These are phyloP conservation scores for Drosophila histrio DNA, from an alignment of 2,888 invertebrate genomes.

Conservation along the genomic window DNA sequence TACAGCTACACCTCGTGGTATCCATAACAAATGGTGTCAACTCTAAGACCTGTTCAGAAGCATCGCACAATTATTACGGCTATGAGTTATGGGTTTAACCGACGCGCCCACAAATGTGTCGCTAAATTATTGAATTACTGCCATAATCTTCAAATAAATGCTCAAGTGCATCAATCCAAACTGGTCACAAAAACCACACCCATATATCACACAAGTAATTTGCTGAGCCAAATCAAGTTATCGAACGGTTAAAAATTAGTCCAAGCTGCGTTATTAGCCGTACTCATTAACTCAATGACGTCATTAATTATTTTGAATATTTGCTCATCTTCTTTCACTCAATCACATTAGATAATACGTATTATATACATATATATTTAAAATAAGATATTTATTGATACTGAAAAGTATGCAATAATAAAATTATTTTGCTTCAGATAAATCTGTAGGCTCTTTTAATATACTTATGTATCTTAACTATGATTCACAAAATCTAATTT, in stretches of 20 bases:
- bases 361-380: too few species aligned
- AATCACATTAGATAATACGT: not conserved
- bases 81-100: conserved; percentile 24
- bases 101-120: conserved; percentile 30
- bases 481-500: too few species aligned
- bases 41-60: conserved; percentile 24
- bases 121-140: conserved; percentile 23
- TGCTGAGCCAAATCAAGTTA: conserved; percentile 22
- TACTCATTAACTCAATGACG: conserved; percentile 14
- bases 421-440: not conserved
- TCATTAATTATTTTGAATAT: not conserved
- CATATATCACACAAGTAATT: conserved; percentile 21
- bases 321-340: conserved; percentile 5
- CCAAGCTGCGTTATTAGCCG: conserved; percentile 1
- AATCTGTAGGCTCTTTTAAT: not conserved
- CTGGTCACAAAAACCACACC: conserved; percentile 10
- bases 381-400: not conserved
- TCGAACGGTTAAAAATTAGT: conserved; percentile 29
- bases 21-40: not conserved
- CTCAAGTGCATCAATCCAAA: conserved; percentile 35
- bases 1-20: conserved; percentile 25
- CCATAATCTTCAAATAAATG: conserved; percentile 31
- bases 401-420: conserved; percentile 21
- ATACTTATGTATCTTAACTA: too few species aligned
- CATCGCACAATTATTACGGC: conserved; percentile 20